Conservation (phyloP, 2,113 vertebrate genomes). For the Ginglymostoma cirratum region DNA sequence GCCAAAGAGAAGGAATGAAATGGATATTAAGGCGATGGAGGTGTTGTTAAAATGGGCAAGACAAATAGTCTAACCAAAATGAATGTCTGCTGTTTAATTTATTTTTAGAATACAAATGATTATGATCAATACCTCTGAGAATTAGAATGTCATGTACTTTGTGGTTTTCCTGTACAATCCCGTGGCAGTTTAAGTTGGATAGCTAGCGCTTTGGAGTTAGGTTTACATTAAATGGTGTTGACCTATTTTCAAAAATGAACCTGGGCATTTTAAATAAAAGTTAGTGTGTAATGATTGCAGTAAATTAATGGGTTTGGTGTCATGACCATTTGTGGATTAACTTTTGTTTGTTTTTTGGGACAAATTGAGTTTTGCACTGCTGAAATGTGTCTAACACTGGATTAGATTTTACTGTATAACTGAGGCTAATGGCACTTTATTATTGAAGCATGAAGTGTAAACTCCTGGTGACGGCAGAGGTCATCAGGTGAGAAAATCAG, state of each 20-base stretch:
- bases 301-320: background rate
- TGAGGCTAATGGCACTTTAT: background rate
- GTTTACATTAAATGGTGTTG: background rate
- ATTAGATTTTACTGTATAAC: background rate
- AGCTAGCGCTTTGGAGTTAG: background rate
- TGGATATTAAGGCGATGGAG: background rate
- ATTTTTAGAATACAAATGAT: background rate
- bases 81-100: background rate
- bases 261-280: background rate
- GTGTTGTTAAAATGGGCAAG: background rate
- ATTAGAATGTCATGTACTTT: background rate
- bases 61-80: background rate
- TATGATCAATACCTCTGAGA: background rate
- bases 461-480: background rate
- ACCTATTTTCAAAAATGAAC: background rate
- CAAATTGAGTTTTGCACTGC: background rate
- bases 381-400: background rate
- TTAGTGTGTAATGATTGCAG: background rate
- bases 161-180: background rate
- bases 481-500: background rate
- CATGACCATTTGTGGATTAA: background rate
- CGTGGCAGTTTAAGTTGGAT: background rate
- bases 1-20: background rate
- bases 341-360: background rate
- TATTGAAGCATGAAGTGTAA: background rate